Conservation (phyloP, 92 coral and sea anemone genomes). For the Metridium senile region DNA sequence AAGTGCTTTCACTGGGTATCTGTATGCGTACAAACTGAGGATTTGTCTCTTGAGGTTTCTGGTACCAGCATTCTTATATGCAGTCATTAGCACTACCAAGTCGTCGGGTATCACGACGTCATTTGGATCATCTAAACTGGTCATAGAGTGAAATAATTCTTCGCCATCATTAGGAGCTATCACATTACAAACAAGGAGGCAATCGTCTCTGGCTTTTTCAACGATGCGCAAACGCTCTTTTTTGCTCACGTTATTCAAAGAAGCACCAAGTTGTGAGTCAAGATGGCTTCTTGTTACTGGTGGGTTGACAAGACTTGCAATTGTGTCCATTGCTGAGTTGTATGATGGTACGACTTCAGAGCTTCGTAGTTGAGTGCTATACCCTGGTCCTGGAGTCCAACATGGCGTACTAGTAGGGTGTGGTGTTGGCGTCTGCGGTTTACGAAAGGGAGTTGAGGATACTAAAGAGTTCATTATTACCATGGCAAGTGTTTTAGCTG, state of each 20-base stretch:
- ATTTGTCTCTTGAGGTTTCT: conserved; percentile 49
- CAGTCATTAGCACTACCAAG: conserved; percentile 46
- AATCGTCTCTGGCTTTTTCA: conserved; percentile 12
- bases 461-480: not conserved
- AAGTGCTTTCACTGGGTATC: conserved; percentile 36
- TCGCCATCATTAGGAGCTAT: conserved; percentile 5
- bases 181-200: not conserved
- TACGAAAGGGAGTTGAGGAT: not conserved
- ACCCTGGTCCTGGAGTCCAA: conserved; percentile 1
- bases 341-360: not conserved
- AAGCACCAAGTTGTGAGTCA: not conserved
- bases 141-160: conserved; percentile 12
- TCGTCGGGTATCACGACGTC: conserved; percentile 23
- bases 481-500: not conserved
- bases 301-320: conserved; percentile 6
- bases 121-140: conserved; percentile 6
- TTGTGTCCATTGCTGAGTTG: conserved; percentile 14
- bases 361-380: not conserved
- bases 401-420: conserved; percentile 1
- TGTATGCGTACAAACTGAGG: conserved; percentile 45
- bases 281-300: conserved; percentile 7
- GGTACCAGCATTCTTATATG: conserved; percentile 35
- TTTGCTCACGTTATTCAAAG: not conserved
- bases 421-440: not conserved
- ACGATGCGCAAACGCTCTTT: conserved; percentile 4